Base-by-base conservation (phyloP, 2,888 invertebrate genomes). In the Ormia ochracea region DNA sequence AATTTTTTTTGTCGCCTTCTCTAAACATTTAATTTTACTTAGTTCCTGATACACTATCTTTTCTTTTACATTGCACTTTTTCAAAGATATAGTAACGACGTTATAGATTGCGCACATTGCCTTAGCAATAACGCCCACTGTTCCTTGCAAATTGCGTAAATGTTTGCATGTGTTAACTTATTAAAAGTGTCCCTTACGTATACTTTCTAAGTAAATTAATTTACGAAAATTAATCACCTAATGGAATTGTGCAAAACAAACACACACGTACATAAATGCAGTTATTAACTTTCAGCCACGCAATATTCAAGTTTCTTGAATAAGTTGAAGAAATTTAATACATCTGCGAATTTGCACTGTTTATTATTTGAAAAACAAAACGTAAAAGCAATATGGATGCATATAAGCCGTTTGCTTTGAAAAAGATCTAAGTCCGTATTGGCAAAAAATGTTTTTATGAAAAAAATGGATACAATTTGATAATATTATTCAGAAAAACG, bases 161-260 rank as follows among this genome's bases (percentile, higher is more conserved):
- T 36, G 7, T 48, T 45, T 48, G 70, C 70, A 14, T 58, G 58
- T 48, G 14, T 59, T n/a, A 50, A 21, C 4, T 31, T 54, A 26
- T 48, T 48, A 9, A 41, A 28, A 41, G 31, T 72, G 45, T 63
- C 54, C 56, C 21, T 28, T 9, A 65, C 36, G 10, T 45, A 45
- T 54, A 54, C 26, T 38, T 63, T 31, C 10, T 26, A 43, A 26
- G 17, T 23, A 36, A 17, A 33, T 69, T 52, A 43, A 43, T 72
- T 72, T 41, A 72, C 31, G 31, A 33, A 12, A 31, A 54, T 33
- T 63, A 54, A 63, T 63, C 26, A 43, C 54, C 54, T 63, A 72
- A 72, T 63, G 52, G 52, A 6, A 52, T 63, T 43, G 26, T 33
- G 21, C 4, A 41, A 52, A 9, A 33, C 9, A 19, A 1, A 19